Base-by-base conservation (phyloP, 2,888 invertebrate genomes). In the Polia nebulosa region DNA sequence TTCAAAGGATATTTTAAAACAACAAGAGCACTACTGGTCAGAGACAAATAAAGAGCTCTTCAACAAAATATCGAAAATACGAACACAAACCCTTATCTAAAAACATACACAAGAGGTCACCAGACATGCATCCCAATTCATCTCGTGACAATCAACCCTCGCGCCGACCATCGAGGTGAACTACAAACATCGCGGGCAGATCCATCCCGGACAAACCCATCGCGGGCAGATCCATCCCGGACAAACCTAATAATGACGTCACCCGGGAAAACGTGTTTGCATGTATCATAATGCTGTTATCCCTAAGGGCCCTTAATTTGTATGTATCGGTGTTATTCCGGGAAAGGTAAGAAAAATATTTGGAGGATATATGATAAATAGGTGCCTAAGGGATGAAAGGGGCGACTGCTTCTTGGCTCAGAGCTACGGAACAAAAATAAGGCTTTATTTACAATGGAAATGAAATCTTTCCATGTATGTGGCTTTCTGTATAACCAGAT, bases 291-390 rank as follows among this genome's bases (percentile, higher is more conserved):
- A 72, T 65, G 39, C 29, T 39, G 62, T 39, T 52, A 60, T 34
- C 59, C 67, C 59, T 53, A 29, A 61, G 55, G 47, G 25, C 39
- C 63, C 63, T 70, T 63, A 71, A 74, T 74, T 71, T 63, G 76
- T 70, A 76, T 74, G 74, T 74, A 74, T 74, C 70, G 63, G 44
- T 70, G 63, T 63, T 76, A 55, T 70, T 70, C 32, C 41, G 41
- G 27, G 49, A 32, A 55, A 75, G 52, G 71, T 57, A 73, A 57
- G 74, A 61, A 71, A 76, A 70, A 76, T 76, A 76, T 74, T 63
- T 74, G 27, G 44, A 57, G 34, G 63, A 32, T 39, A 63, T 71
- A 71, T 63, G 76, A 64, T 64, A 76, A 74, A 71, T 76, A 76
- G 61, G 57, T 36, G 76, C 72, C 74, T 55, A 25, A 67, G 53